phyloP scores from a whole-genome alignment of 2,797 vertebrate species.

The Anguilla megastoma region DNA sequence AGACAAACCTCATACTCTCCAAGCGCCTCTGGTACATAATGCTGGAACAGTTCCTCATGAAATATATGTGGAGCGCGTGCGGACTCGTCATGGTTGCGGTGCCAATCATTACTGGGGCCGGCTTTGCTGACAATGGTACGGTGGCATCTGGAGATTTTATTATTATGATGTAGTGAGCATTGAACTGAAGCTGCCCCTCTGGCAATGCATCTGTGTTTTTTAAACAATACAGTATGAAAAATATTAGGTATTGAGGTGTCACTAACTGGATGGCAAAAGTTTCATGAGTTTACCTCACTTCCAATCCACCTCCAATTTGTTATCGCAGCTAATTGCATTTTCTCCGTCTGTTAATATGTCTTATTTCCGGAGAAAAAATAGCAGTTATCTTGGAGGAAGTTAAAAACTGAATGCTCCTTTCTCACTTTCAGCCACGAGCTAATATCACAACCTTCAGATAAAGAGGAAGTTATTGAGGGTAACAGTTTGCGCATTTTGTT shows the following conservation, averaged over 20 bases:
- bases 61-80: constrained; percentile 95
- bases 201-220: not conserved
- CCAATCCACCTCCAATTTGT: too few relatives aligned
- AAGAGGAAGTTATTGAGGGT: not conserved
- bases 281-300: too few relatives aligned
- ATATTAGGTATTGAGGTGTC: too few relatives aligned
- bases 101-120: constrained; percentile 95
- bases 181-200: not conserved
- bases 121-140: constrained; percentile 93
- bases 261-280: too few relatives aligned
- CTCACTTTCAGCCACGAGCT: not conserved
- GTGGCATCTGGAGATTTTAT: not conserved
- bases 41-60: constrained; percentile 99
- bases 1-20: constrained; percentile 96
- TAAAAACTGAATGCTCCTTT: not conserved
- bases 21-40: constrained; percentile 98
- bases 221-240: too few relatives aligned
- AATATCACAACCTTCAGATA: not conserved
- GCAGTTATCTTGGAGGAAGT: not conserved
- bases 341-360: not conserved
- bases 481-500: not conserved
- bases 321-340: not conserved
- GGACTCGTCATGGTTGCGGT: constrained; percentile 97
- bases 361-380: not conserved
- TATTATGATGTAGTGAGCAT: too few relatives aligned